These are phyloP conservation scores for Glossophaga mutica DNA, from an alignment of 2,797 vertebrate genomes.

Conservation along the genomic window DNA sequence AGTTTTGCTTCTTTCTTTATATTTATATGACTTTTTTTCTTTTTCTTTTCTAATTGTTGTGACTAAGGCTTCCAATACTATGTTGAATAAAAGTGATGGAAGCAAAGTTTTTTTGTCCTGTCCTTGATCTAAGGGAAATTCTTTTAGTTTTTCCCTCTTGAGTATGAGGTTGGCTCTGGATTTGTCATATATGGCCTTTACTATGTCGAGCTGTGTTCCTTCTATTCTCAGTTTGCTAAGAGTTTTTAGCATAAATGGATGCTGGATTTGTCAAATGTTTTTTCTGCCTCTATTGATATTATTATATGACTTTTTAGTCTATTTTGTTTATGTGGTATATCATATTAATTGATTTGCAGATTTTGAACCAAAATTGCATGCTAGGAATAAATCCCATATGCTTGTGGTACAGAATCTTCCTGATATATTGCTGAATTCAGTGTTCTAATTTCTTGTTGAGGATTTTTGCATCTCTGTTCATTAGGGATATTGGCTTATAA, in stretches of 20 bases:
- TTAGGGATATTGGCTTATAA: too few relatives aligned
- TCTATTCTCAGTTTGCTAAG: background rate
- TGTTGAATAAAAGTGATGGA: background rate
- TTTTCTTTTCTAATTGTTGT: background rate
- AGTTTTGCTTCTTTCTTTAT: background rate
- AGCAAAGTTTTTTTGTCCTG: background rate
- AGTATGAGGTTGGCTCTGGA: background rate
- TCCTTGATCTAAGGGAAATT: background rate
- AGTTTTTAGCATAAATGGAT: background rate
- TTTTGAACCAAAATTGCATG: background rate
- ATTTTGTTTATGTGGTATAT: background rate
- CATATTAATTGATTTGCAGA: background rate
- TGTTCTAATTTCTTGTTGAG: background rate
- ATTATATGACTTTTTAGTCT: background rate
- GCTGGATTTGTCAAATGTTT: background rate
- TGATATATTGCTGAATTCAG: background rate
- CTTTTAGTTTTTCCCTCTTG: background rate
- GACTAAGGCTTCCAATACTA: background rate
- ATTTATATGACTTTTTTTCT: background rate
- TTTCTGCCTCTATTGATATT: background rate
- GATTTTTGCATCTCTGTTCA: background rate
- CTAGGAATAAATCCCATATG: background rate
- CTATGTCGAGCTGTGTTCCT: background rate
- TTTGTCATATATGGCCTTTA: background rate
- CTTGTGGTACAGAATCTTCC: background rate